Percentiles rank a stretch among this genome's conserved stretches.
phyloP scores from a whole-genome alignment of 2,113 vertebrate species.

The Bos indicus region DNA sequence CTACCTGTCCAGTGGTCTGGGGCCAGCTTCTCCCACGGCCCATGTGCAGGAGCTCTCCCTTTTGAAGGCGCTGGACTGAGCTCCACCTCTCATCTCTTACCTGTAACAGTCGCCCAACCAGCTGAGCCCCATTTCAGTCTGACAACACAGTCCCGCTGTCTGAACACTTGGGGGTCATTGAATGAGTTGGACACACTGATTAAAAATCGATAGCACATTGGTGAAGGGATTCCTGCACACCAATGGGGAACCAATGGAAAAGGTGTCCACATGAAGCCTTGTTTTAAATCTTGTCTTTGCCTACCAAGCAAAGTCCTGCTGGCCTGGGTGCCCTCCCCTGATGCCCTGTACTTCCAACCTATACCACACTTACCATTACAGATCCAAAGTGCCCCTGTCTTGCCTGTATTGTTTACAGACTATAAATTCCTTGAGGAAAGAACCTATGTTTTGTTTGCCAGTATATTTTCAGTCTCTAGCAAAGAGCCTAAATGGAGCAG shows the following conservation, averaged over 20 bases:
- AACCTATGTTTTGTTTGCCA: not conserved
- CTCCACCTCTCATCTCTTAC: not conserved
- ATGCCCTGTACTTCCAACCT: not conserved
- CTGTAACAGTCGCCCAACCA: too few species aligned
- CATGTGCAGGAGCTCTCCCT: not conserved
- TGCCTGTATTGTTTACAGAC: not conserved
- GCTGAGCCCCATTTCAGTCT: not conserved
- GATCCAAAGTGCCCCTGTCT: not conserved
- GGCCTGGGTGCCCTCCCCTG: not conserved
- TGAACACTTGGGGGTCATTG: not conserved
- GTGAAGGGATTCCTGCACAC: not conserved
- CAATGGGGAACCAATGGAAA: not conserved
- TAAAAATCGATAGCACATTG: not conserved
- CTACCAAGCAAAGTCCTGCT: not conserved
- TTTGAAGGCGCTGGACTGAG: not conserved
- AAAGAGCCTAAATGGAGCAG: not conserved
- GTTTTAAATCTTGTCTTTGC: not conserved
- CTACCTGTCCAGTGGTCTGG: not conserved
- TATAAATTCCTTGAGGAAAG: not conserved
- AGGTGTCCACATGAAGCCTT: not conserved
- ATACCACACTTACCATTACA: not conserved
- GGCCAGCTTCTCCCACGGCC: accelerated
- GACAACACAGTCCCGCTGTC: not conserved
- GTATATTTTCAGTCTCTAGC: not conserved
- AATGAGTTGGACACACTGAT: not conserved